phyloP scores from a whole-genome alignment of 2,113 vertebrate genomes.

The Casuarius casuarius region DNA sequence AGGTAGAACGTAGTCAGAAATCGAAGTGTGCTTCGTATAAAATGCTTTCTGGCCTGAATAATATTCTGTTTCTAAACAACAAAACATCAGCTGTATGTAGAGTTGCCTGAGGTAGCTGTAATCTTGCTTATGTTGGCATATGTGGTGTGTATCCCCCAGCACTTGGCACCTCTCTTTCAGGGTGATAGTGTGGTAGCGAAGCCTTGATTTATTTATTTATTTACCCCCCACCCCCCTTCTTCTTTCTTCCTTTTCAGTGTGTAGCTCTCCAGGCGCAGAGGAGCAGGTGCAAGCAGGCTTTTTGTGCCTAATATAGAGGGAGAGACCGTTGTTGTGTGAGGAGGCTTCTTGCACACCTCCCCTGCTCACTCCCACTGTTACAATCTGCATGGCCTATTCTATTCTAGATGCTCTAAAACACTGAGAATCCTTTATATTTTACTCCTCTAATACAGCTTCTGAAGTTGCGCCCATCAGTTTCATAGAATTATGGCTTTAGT shows the following conservation, averaged over 20 bases:
- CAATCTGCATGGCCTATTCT: background rate
- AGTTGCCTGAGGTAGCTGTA: background rate
- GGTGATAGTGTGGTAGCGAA: background rate
- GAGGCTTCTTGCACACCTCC: background rate
- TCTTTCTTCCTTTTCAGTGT: background rate
- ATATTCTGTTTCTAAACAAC: background rate
- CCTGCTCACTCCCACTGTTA: background rate
- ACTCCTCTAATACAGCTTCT: background rate
- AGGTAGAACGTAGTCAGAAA: background rate
- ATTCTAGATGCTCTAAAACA: background rate
- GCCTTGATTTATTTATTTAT: background rate
- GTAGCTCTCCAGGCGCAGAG: background rate
- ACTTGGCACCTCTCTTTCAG: background rate
- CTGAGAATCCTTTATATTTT: background rate
- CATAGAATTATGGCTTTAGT: background rate
- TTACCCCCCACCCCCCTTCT: too few relatives aligned
- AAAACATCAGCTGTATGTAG: background rate
- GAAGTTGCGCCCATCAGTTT: background rate
- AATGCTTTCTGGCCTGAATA: conserved; percentile 11
- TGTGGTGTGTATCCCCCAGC: background rate
- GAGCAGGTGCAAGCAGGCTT: background rate
- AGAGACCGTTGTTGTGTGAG: background rate
- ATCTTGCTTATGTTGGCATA: background rate
- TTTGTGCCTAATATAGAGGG: background rate
- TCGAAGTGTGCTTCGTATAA: background rate